Evolutionary conservation across 2,113 vertebrate species (phyloP).

Genomic region (Cyprinus carpio): DNA sequence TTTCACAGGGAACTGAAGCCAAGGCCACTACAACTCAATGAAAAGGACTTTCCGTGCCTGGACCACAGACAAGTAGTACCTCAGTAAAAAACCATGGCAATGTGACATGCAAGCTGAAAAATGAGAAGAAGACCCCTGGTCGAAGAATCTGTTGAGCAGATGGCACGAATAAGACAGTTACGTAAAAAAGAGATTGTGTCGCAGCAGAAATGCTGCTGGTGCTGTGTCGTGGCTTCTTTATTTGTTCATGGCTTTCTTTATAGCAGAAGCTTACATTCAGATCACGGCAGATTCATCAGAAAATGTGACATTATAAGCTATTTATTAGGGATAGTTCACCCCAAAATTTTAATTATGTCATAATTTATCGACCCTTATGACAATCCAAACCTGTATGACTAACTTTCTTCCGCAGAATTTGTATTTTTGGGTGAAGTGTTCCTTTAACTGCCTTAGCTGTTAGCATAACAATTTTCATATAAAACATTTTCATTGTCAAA

Average conservation of each 20-base stretch:
- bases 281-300: background rate
- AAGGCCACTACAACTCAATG: conserved; percentile 12
- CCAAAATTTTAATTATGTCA: background rate
- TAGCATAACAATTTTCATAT: background rate
- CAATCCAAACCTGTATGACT: background rate
- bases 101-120: conserved; percentile 16
- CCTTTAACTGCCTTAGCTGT: background rate
- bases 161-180: background rate
- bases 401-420: background rate
- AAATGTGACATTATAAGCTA: background rate
- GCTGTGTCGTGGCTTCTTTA: background rate
- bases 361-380: background rate
- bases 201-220: background rate
- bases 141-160: conserved; percentile 34
- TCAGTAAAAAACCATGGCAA: background rate
- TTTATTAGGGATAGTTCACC: background rate
- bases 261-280: background rate
- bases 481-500: background rate
- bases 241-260: conserved; percentile 1
- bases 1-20: conserved; percentile 21
- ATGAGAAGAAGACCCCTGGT: background rate
- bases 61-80: conserved; percentile 18
- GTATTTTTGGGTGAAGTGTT: background rate
- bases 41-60: conserved; percentile 6
- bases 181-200: background rate